Evolutionary conservation across 2,113 vertebrate genomes (phyloP), one percentile per base, ranked within the genome.

Genomic region (Eubucco bourcierii): DNA sequence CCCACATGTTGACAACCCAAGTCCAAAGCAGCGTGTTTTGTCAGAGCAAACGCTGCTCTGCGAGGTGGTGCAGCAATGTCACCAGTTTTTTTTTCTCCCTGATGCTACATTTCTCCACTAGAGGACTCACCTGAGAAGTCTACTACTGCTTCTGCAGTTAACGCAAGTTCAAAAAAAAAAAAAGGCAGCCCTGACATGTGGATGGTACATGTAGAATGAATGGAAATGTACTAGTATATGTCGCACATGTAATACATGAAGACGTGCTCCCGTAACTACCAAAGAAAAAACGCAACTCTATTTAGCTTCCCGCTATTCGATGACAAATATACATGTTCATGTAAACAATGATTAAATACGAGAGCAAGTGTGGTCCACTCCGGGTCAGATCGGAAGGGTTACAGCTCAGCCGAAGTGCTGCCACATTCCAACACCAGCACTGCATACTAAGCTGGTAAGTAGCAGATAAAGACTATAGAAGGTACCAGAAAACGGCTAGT

Each of bases 211-310:
- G 72, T 80, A 92, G 95, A 96, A 94, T 94, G 90, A 96, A 96
- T 95, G 91, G 93, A 96, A 96, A 95, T 91, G 88, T 96, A 96
- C 94, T 84, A 93, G 94, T 87, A 87, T 71, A 85, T 88, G 91
- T 25, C 91, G 88, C 85, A 93, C 81, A 89, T 34, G 33, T 41
- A 83, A 70, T 28, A 66, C 65, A 41, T 11, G 60, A 88, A 84
- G 74, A 90, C 68, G 25, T 37, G 80, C 63, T 78, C 85, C 88
- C 12, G 2, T 41, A 94, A 82, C 67, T 87, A 74, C 41, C 60
- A 50, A 71, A 89, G 55, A 66, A n/a, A 73, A 52, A 27, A 18
- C 41, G 47, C 39, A 76, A 63, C 1, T 17, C 44, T 89, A 20
- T 23, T 37, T n/a, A 28, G 58, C 89, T 50, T 47, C 74, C 89